Evolutionary conservation across 2,797 vertebrate species (phyloP).

Genomic region (Pangasius larnaudii): DNA sequence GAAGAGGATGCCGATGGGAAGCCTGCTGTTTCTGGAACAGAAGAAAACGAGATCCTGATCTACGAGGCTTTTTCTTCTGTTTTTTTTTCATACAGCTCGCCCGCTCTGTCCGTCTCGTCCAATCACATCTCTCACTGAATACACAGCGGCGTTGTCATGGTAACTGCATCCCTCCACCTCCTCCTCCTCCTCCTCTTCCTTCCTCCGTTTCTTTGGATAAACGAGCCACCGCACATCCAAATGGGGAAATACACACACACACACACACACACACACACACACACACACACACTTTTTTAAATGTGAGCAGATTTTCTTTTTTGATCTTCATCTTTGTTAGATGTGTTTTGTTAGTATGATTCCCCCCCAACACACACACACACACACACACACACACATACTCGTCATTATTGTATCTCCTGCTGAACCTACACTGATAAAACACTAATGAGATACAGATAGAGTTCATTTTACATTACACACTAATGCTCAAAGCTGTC

Average conservation of each 20-base stretch:
- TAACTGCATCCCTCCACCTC: constrained; percentile 54
- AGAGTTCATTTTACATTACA: not conserved
- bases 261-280: not conserved
- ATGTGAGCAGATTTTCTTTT: not conserved
- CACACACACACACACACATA: not conserved
- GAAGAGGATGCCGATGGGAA: constrained; percentile 35
- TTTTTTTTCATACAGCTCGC: constrained; percentile 44
- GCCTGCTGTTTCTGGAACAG: constrained; percentile 27
- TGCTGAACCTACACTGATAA: not conserved
- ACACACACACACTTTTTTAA: not conserved
- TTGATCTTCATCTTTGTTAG: constrained; percentile 13
- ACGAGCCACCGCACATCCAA: constrained; percentile 24
- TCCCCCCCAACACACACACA: not conserved
- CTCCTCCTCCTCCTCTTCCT: constrained; percentile 40
- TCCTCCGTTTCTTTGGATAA: constrained; percentile 7
- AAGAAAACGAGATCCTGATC: constrained; percentile 23
- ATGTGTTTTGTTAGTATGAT: not conserved
- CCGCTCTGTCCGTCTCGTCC: constrained; percentile 47
- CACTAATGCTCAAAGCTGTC: not conserved
- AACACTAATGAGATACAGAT: not conserved
- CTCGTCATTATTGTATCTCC: no score
- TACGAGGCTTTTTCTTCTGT: constrained; percentile 31
- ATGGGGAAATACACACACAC: constrained; percentile 36
- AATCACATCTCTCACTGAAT: constrained; percentile 49
- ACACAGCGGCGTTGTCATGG: constrained; percentile 55